Percentiles rank a stretch among this genome's conserved stretches.
Conservation (phyloP, 2,797 vertebrate species). For the Salmo trutta region DNA sequence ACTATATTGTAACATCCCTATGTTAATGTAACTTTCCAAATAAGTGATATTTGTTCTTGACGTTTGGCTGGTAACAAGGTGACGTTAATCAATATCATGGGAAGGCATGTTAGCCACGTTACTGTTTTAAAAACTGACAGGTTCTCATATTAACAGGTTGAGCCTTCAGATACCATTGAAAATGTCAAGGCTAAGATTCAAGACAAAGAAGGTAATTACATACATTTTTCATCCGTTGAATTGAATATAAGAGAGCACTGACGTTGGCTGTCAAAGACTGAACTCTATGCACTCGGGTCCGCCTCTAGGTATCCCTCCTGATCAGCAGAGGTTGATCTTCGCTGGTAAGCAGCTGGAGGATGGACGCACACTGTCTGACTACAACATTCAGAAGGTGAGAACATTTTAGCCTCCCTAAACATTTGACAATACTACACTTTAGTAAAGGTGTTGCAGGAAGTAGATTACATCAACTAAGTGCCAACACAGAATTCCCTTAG, state of each 20-base stretch:
- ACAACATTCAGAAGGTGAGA: slow-evolving; percentile 95
- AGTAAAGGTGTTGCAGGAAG: background rate
- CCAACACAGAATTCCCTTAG: no score
- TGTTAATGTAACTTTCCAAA: no score
- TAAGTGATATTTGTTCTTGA: background rate
- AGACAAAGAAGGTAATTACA: slow-evolving; percentile 90
- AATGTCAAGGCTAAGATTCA: slow-evolving; percentile 98
- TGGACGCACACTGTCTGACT: slow-evolving; percentile 93
- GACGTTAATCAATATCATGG: no score
- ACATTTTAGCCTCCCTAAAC: background rate
- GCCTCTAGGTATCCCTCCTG: slow-evolving; percentile 90
- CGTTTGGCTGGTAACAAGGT: background rate
- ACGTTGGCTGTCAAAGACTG: background rate
- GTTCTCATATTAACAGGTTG: slow-evolving; percentile 77
- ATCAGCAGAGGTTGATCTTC: slow-evolving; percentile 95
- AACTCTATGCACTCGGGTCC: background rate
- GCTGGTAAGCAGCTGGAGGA: slow-evolving; percentile 97
- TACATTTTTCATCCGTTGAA: background rate
- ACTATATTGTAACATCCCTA: no score
- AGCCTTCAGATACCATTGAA: slow-evolving; percentile 96
- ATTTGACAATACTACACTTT: background rate
- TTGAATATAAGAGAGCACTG: background rate
- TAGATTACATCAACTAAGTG: no score
- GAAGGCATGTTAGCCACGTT: background rate
- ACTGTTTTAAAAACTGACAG: background rate